Evolutionary conservation across 35 echinoderm and acorn worm genomes (phyloP).

Genomic region (Heliocidaris tuberculata): DNA sequence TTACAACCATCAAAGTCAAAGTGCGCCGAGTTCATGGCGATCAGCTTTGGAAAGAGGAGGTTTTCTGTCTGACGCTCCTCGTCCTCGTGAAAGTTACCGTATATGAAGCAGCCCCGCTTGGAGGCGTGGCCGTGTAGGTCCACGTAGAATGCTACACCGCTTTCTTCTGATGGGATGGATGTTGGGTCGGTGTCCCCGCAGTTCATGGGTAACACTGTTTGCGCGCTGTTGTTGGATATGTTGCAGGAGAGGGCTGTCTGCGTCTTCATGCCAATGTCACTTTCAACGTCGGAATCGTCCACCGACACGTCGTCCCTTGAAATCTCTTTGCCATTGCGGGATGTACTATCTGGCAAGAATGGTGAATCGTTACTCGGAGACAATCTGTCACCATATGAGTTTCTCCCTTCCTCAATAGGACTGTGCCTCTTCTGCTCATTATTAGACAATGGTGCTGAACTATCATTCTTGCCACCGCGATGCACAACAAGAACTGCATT

Average conservation of each 20-base stretch:
- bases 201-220: not conserved
- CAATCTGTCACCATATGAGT: not conserved
- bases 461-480: not conserved
- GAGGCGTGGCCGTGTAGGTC: slow-evolving; percentile 97
- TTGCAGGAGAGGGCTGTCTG: not conserved
- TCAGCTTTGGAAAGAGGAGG: slow-evolving; percentile 88
- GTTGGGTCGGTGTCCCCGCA: slow-evolving; percentile 24
- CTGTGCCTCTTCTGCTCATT: not conserved
- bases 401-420: not conserved
- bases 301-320: slow-evolving; percentile 19
- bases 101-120: slow-evolving; percentile 96
- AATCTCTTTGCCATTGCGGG: not conserved
- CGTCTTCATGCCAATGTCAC: slow-evolving; percentile 21
- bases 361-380: not conserved
- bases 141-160: slow-evolving; percentile 90
- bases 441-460: not conserved
- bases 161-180: slow-evolving; percentile 70
- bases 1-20: slow-evolving; percentile 99
- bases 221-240: not conserved
- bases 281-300: slow-evolving; percentile 57
- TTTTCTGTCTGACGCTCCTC: slow-evolving; percentile 85
- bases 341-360: not conserved
- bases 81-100: slow-evolving; percentile 79
- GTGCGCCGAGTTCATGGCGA: slow-evolving; percentile 90
- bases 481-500: slow-evolving; percentile 56